Evolutionary conservation across 2,113 vertebrate genomes (phyloP).

Genomic region (Actenoides hombroni): DNA sequence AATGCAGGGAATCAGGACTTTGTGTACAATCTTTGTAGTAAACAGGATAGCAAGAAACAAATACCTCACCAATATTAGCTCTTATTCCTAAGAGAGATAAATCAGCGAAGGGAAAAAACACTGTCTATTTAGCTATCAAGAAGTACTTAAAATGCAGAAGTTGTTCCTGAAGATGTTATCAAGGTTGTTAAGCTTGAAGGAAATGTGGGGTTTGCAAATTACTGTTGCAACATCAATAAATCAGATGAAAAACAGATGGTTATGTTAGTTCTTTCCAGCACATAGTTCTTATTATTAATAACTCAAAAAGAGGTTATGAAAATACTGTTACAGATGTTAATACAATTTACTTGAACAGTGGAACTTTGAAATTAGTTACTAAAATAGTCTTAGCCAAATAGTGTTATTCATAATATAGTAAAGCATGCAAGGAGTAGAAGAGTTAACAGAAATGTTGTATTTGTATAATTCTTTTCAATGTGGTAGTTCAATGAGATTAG

Average conservation of each 20-base stretch:
- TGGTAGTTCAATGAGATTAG: background rate
- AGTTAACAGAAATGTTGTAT: background rate
- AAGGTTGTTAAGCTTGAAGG: background rate
- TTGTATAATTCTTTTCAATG: background rate
- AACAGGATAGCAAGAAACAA: background rate
- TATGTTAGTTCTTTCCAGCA: background rate
- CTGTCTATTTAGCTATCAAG: background rate
- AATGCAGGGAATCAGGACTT: background rate
- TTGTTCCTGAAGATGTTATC: background rate
- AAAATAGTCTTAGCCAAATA: background rate
- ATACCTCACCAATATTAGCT: background rate
- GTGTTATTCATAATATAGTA: background rate
- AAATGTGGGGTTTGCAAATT: background rate
- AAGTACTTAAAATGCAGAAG: background rate
- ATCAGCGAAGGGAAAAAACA: background rate
- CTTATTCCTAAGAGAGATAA: background rate
- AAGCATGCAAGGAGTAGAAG: background rate
- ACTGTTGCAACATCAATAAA: background rate
- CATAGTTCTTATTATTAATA: background rate
- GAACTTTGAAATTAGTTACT: background rate
- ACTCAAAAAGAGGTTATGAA: background rate
- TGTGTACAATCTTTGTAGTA: background rate
- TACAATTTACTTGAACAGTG: background rate
- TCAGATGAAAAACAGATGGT: background rate
- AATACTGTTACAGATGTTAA: background rate